Evolutionary conservation across 2,888 invertebrate genomes (phyloP), one percentile per base, ranked within the genome.

Genomic region (Mimas tiliae): DNA sequence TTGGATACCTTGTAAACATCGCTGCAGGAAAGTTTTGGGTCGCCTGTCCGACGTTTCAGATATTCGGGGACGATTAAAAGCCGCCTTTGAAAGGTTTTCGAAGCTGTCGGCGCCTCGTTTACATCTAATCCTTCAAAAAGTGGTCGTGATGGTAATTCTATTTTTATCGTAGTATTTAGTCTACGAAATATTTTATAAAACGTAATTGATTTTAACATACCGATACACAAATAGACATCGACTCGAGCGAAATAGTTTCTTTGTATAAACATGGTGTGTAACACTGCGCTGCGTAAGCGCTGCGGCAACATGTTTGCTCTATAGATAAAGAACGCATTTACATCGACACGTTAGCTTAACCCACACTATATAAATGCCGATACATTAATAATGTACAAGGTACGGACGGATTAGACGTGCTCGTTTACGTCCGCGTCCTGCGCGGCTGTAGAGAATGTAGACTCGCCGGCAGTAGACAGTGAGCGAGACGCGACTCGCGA

Each of bases 1-100:
- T 90, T 84, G 75, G 79, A 81, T 80, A 81, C 84, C 85, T 85
- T 89, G 85, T 88, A 88, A 91, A 89, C 87, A 89, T 86, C 76
- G 79, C 77, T 78, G 77, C 81, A 77, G 77, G 74, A 86, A 89
- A 91, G 80, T 90, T 91, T 90, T 78, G 84, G 86, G 88, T 85
- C 84, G 72, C 73, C 73, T 74, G 77, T 77, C 76, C 74, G 72
- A 73, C 74, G 72, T 76, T 78, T 78, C 69, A 76, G 78, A 84
- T 83, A 81, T 80, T 78, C 77, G 76, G 73, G 69, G 71, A 68
- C 74, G 78, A 81, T 83, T 79, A 79, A 81, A 75, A 77, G 71
- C 69, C 68, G 69, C 72, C 71, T 75, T 73, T 74, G 70, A 66
- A 66, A 68, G 64, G 50, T 42, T 65, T 65, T 62, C 51, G 42